A percentile compares a stretch with the other conserved stretches of the same genome.
These are phyloP conservation scores for Erebia aethiops DNA, from an alignment of 2,888 invertebrate species.

Conservation along the genomic window DNA sequence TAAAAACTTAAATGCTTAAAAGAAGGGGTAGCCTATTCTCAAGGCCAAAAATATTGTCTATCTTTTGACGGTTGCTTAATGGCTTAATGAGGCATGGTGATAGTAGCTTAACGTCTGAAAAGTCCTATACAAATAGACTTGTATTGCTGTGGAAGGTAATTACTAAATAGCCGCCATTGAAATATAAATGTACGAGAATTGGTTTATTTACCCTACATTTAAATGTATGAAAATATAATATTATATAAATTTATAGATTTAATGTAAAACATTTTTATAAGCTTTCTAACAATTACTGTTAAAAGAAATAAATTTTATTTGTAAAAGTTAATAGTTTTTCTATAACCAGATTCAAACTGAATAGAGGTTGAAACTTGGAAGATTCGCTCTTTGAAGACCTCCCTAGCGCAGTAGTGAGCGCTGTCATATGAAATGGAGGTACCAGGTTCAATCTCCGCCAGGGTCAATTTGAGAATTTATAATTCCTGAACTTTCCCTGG, in stretches of 20 bases:
- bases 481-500: too few species aligned
- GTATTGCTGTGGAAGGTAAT: too few species aligned
- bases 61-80: background rate
- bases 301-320: background rate
- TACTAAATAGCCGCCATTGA: background rate
- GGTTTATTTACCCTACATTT: background rate
- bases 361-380: too few species aligned
- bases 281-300: conserved; percentile 7
- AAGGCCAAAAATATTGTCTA: background rate
- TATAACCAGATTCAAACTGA: background rate
- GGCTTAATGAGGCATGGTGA: background rate
- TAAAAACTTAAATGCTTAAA: background rate
- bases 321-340: background rate
- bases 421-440: too few species aligned
- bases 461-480: too few species aligned
- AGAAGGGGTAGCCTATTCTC: background rate
- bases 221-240: background rate
- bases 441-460: too few species aligned
- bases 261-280: conserved; percentile 11
- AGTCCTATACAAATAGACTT: too few species aligned
- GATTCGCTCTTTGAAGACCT: too few species aligned
- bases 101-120: too few species aligned
- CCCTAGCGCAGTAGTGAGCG: too few species aligned
- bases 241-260: background rate
- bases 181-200: background rate